Evolutionary conservation across 2,113 vertebrate species (phyloP), one percentile per base, ranked within the genome.

Genomic region (Saimiri boliviensis): DNA sequence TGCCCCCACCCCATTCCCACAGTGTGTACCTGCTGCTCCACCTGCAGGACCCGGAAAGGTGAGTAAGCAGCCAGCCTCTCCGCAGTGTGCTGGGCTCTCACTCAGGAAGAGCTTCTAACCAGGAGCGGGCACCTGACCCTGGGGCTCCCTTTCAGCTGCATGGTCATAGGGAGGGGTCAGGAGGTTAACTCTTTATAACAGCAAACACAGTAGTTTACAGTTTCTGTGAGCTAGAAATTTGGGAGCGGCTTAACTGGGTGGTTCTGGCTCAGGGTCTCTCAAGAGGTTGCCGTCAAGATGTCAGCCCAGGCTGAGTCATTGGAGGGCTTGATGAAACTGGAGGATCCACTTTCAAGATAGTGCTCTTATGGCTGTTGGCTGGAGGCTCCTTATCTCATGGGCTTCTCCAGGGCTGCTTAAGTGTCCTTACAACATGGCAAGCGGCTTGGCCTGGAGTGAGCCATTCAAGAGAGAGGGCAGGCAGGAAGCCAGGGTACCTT

Each of bases 21-120:
- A 99, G 99, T 96, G 92, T 99, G 98, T 90, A 98, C 98, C 42
- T 99, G 99, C 98, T 99, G 99, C 97, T 98, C 98, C 0, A 93
- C 97, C 2, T 99, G 98, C 96, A 97, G 98, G 92, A 98, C 98
- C 96, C 92, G 98, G 91, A 97, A 98, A 99, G 99, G 99, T 99
- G 98, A 99, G 99, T 99, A 95, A 83, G 96, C 94, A 77, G 93
- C 90, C 85, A 35, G 73, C 82, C 60, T 85, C 58, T 81, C 86
- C 16, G 82, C 56, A 40, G 89, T 0, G 74, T 56, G 93, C 68
- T 66, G 71, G 54, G 2, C 63, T 30, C 76, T 42, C 1, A 6
- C 93, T 52, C 11, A 2, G 47, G 30, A 92, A 13, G 45, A 71
- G 71, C 37, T n/a, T 66, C 93, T 97, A 97, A 97, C 93, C 70